Conservation (phyloP, 1,140 invertebrate genomes). For the Atopsyche davidsoni region DNA sequence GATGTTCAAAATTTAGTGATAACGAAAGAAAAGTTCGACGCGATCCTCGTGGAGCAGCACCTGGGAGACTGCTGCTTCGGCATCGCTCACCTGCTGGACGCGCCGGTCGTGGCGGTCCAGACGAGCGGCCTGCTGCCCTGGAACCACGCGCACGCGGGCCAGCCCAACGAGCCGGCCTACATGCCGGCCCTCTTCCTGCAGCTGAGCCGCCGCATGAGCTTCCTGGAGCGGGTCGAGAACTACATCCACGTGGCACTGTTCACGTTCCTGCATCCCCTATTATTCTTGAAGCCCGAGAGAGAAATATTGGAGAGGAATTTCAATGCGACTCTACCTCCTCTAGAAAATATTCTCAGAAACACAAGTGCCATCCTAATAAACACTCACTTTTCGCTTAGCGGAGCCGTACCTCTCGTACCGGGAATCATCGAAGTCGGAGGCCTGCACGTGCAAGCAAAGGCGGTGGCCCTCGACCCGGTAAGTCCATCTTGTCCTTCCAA, state of each 20-base stretch:
- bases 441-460: constrained; percentile 48
- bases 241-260: constrained; percentile 28
- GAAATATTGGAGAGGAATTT: constrained; percentile 36
- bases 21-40: constrained; percentile 51
- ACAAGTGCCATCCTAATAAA: constrained; percentile 49
- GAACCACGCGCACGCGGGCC: constrained; percentile 48
- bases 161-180: constrained; percentile 56
- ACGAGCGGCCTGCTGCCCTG: constrained; percentile 55
- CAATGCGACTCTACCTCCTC: constrained; percentile 18
- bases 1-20: constrained; percentile 37
- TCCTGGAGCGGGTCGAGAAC: constrained; percentile 53
- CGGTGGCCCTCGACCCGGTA: constrained; percentile 43
- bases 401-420: constrained; percentile 47
- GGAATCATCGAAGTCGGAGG: constrained; percentile 53
- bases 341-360: constrained; percentile 42
- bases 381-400: constrained; percentile 49
- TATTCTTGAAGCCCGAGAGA: constrained; percentile 34
- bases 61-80: constrained; percentile 59
- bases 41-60: constrained; percentile 59
- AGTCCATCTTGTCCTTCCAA: too few relatives aligned
- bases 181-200: constrained; percentile 49
- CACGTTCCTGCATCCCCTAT: constrained; percentile 21
- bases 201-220: constrained; percentile 46
- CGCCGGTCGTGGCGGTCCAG: constrained; percentile 52
- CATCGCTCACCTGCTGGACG: constrained; percentile 48